Conservation (phyloP, 2,113 vertebrate genomes). For the Apistogramma diplotaenia region DNA sequence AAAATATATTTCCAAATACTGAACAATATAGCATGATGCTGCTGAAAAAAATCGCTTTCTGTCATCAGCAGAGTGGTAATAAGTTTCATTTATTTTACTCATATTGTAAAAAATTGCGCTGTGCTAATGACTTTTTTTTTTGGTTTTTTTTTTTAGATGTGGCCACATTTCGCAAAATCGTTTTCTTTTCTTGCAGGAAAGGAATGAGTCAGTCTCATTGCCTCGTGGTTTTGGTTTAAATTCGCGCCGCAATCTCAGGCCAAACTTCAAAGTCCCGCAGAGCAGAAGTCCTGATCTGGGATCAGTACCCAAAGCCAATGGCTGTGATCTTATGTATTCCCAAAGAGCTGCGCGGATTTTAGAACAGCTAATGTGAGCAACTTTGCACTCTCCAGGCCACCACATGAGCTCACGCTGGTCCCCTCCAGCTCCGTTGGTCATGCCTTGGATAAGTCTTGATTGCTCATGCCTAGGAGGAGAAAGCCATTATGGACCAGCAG, state of each 20-base stretch:
- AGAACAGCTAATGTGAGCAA: background rate
- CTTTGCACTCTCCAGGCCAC: background rate
- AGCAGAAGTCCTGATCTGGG: constrained; percentile 13
- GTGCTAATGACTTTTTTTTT: constrained; percentile 17
- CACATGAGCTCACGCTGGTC: constrained; percentile 2
- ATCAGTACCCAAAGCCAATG: constrained; percentile 18
- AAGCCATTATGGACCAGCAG: constrained; percentile 58
- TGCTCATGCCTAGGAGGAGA: constrained; percentile 56
- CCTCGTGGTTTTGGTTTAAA: constrained; percentile 45
- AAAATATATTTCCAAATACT: background rate
- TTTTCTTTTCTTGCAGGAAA: background rate
- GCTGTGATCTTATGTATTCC: background rate
- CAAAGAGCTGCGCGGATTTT: background rate
- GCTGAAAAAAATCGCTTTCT: background rate
- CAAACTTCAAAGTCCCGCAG: constrained; percentile 17
- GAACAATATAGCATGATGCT: background rate
- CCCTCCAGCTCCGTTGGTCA: constrained; percentile 40
- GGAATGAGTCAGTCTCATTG: constrained; percentile 38
- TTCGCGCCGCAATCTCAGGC: background rate
- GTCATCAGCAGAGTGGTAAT: background rate
- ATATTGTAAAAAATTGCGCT: background rate
- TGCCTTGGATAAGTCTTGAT: constrained; percentile 60
- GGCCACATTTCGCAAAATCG: constrained; percentile 22
- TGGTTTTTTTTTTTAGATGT: constrained; percentile 8
- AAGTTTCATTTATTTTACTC: background rate